Percentiles rank a stretch among this genome's conserved stretches.
Conservation (phyloP, 2,888 invertebrate genomes). For the Drosophila mimetica region DNA sequence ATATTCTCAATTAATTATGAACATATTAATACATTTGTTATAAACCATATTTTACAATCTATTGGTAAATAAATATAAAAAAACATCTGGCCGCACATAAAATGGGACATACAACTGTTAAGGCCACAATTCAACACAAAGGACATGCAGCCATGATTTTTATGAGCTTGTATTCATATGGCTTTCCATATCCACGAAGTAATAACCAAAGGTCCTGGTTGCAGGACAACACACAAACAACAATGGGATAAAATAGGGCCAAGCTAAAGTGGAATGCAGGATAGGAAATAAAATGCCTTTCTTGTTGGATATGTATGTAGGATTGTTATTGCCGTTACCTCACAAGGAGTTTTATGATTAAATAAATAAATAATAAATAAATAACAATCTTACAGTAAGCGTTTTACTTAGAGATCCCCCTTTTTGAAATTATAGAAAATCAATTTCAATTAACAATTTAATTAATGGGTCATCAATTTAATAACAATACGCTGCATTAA, state of each 20-base stretch:
- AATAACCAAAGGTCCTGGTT: constrained; percentile 37
- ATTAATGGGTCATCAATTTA: constrained; percentile 66
- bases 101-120: constrained; percentile 16
- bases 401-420: no score
- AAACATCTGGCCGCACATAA: constrained; percentile 43
- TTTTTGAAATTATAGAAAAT: background rate
- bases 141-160: constrained; percentile 76
- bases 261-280: constrained; percentile 51
- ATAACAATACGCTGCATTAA: constrained; percentile 34
- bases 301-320: constrained; percentile 38
- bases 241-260: constrained; percentile 28
- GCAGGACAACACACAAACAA: constrained; percentile 31
- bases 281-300: constrained; percentile 66
- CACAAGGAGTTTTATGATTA: constrained; percentile 71
- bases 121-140: constrained; percentile 49
- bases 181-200: constrained; percentile 69
- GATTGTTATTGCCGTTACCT: constrained; percentile 36
- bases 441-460: background rate
- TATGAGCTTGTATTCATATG: constrained; percentile 79
- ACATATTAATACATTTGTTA: background rate
- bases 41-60: constrained; percentile 39
- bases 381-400: constrained; percentile 46
- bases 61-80: constrained; percentile 62
- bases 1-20: background rate
- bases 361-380: no score